Evolutionary conservation across 1,140 invertebrate species (phyloP), one percentile per base, ranked within the genome.

Genomic region (Pectinophora gossypiella): DNA sequence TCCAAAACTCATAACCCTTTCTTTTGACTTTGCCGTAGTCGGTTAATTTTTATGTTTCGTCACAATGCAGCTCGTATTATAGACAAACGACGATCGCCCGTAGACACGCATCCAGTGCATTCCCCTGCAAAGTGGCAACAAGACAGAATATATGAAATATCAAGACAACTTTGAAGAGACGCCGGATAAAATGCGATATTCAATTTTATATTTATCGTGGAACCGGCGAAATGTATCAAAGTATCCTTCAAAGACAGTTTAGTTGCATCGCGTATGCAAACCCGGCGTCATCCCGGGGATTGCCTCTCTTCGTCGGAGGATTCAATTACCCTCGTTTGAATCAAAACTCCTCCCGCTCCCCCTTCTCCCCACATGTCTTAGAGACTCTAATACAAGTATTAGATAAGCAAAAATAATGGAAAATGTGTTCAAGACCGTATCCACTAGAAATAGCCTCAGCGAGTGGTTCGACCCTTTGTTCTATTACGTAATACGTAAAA

Each of bases 231-330:
- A 32, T n/a, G 27, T 32, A 32, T n/a, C 7, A 12, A 32, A 13
- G n/a, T 40, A 7, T 6, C 16, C 16, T 9, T 7, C n/a, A 40
- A 40, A 40, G 38, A 40, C 38, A 40, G 60, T 56, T 55, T 63
- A 56, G 54, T 50, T 56, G 61, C 61, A 64, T 68, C 51, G 54
- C 49, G 48, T 58, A 63, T 67, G 64, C 64, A 63, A 63, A 67
- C 61, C 55, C 40, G 48, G 52, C 61, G 57, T 64, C 54, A 59
- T 64, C 64, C 61, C 59, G 35, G 42, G 56, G 61, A 59, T 59
- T 57, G 56, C 44, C 44, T 61, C 55, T 45, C 23, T 36, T 21
- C 50, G 54, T 9, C 9, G 22, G 47, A 61, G 22, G 36, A 68
- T 64, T 68, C 55, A 68, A 64, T 68, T 68, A 61, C 58, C 51